Conservation (phyloP, 2,113 vertebrate genomes). For the Myotis brandtii region DNA sequence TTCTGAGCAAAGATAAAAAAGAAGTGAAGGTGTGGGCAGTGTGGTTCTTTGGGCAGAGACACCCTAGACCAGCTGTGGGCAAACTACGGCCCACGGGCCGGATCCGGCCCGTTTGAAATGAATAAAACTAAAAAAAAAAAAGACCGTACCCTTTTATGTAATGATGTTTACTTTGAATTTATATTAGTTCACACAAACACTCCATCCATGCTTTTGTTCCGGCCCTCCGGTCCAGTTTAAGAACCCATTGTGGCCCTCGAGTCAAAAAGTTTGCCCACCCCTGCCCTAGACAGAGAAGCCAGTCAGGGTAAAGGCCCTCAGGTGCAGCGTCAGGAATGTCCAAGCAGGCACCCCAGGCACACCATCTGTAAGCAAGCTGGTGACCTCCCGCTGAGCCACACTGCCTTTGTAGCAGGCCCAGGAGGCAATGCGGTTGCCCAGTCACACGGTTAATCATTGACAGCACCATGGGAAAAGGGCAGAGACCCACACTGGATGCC, state of each 20-base stretch:
- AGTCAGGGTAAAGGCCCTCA: background rate
- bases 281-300: background rate
- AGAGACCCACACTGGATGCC: background rate
- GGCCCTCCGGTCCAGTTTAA: too few species aligned
- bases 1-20: background rate
- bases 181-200: too few species aligned
- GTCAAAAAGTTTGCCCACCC: too few species aligned
- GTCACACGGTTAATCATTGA: background rate
- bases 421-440: background rate
- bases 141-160: too few species aligned
- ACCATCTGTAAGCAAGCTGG: background rate
- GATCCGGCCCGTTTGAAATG: too few species aligned
- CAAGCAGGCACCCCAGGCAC: background rate
- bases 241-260: too few species aligned
- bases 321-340: rapidly evolving
- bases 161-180: too few species aligned
- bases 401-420: background rate
- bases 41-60: too few species aligned
- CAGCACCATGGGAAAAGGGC: background rate
- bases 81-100: too few species aligned
- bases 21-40: rapidly evolving
- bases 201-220: too few species aligned
- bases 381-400: background rate
- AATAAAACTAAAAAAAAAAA: too few species aligned
- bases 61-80: too few species aligned